Evolutionary conservation across 2,888 invertebrate genomes (phyloP).

Genomic region (Sclerodermus sp.): DNA sequence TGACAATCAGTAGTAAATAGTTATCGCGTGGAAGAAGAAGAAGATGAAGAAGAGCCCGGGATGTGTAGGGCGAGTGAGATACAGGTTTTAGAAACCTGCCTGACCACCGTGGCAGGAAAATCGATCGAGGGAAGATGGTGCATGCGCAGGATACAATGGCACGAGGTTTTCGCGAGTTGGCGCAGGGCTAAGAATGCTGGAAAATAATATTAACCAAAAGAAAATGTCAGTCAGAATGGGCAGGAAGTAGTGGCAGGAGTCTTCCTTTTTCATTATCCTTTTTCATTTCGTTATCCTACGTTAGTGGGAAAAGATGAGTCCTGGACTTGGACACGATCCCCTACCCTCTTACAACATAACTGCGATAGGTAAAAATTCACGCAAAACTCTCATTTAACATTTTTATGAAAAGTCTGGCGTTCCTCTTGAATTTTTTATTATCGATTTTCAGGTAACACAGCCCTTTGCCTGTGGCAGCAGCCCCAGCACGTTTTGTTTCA

Average conservation of each 20-base stretch:
- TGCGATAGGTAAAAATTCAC: constrained; percentile 31
- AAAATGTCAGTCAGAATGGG: constrained; percentile 20
- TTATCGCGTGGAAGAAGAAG: no score
- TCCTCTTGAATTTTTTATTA: background rate
- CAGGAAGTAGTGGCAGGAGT: constrained; percentile 19
- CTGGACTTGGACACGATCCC: constrained; percentile 50
- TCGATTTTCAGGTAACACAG: constrained; percentile 39
- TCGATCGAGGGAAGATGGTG: constrained; percentile 19
- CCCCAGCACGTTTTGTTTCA: constrained; percentile 75
- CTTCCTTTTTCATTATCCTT: background rate
- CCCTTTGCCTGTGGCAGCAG: constrained; percentile 65
- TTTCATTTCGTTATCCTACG: background rate
- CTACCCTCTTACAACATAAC: constrained; percentile 48
- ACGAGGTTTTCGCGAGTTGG: constrained; percentile 6
- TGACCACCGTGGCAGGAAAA: constrained; percentile 12
- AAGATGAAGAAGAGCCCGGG: no score
- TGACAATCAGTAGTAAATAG: no score
- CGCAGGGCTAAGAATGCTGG: constrained; percentile 14
- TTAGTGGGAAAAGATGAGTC: constrained; percentile 40
- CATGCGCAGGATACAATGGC: constrained; percentile 21
- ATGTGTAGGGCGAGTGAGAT: no score
- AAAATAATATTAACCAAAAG: constrained; percentile 30
- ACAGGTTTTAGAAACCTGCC: constrained; percentile 8
- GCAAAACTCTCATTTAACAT: background rate
- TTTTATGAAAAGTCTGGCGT: background rate